A percentile compares a stretch with the other conserved stretches of the same genome.
Conservation (phyloP, 2,797 vertebrate genomes). For the Tapera naevia region DNA sequence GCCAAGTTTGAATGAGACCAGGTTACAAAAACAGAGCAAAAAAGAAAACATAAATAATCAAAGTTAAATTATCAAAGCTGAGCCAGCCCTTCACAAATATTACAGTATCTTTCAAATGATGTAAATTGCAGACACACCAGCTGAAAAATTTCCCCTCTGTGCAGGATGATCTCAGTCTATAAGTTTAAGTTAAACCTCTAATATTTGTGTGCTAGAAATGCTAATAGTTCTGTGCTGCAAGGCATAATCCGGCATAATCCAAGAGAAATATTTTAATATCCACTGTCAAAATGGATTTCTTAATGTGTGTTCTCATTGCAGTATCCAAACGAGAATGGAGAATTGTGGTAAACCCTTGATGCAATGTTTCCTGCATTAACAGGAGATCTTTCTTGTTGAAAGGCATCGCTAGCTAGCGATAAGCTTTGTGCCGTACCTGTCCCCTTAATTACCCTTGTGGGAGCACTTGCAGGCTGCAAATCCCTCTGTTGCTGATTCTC, state of each 20-base stretch:
- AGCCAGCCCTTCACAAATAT: background rate
- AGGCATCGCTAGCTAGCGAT: rapidly evolving
- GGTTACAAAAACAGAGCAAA: background rate
- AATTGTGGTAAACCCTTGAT: background rate
- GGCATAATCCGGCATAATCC: background rate
- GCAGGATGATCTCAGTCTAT: background rate
- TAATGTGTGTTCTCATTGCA: background rate
- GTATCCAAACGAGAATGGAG: background rate
- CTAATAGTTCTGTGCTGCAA: conserved; percentile 1
- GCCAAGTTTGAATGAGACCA: background rate
- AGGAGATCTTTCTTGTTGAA: background rate
- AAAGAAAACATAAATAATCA: background rate
- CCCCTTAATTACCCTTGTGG: background rate
- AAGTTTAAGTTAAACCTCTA: conserved; percentile 27
- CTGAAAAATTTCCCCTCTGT: background rate
- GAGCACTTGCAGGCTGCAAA: background rate
- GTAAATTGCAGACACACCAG: background rate
- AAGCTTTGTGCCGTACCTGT: background rate
- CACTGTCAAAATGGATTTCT: conserved; percentile 40
- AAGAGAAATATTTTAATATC: background rate
- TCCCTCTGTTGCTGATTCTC: background rate
- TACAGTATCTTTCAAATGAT: background rate
- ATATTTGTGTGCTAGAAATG: background rate
- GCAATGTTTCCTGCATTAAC: background rate
- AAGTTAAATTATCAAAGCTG: background rate